phyloP scores from a whole-genome alignment of 1,140 invertebrate species.

The Cyclina sinensis region DNA sequence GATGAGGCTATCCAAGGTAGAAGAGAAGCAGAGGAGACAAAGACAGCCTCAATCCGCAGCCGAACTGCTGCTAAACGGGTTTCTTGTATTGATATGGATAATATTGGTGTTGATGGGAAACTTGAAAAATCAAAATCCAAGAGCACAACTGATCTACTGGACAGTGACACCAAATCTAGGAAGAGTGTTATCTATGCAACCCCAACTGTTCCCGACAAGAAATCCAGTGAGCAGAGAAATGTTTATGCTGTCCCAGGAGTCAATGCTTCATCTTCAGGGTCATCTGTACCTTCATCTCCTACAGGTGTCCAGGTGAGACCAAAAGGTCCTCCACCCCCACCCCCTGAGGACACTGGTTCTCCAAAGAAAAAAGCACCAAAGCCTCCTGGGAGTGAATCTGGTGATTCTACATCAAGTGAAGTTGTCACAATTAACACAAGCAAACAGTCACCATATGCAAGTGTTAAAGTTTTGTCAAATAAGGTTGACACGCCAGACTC shows the following conservation, averaged over 20 bases:
- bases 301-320: conserved; percentile 52
- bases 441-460: conserved; percentile 70
- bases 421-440: conserved; percentile 80
- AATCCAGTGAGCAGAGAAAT: conserved; percentile 56
- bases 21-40: conserved; percentile 68
- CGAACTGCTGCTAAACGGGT: conserved; percentile 81
- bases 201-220: conserved; percentile 67
- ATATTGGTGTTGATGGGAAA: conserved; percentile 66
- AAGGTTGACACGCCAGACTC: conserved; percentile 65
- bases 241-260: conserved; percentile 66
- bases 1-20: conserved; percentile 79
- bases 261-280: conserved; percentile 49
- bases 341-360: conserved; percentile 54
- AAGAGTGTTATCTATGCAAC: conserved; percentile 73
- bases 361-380: conserved; percentile 66
- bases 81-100: conserved; percentile 79
- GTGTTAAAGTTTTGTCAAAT: conserved; percentile 48
- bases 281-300: conserved; percentile 15
- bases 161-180: conserved; percentile 58
- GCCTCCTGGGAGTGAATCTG: conserved; percentile 58
- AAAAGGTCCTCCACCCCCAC: conserved; percentile 77
- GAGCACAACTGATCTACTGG: conserved; percentile 81
- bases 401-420: conserved; percentile 70
- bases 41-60: conserved; percentile 84
- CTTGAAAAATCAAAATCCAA: conserved; percentile 80